phyloP scores from a whole-genome alignment of 2,797 vertebrate genomes.

The Hozukius guyotensis region DNA sequence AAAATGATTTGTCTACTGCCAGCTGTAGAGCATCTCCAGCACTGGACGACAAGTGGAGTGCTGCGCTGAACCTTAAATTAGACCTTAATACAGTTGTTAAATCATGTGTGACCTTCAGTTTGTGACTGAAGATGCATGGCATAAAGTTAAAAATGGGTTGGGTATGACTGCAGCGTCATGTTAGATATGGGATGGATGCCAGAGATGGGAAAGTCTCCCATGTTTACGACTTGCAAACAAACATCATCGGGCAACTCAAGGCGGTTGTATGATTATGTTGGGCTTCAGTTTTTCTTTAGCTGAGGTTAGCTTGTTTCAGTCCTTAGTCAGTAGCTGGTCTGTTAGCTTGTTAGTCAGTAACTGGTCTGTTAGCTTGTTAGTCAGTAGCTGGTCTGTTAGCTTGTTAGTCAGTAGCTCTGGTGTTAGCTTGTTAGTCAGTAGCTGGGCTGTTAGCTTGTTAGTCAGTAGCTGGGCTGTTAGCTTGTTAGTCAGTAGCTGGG shows the following conservation, averaged over 20 bases:
- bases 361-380: too few species aligned
- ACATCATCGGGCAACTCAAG: not conserved
- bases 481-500: too few species aligned
- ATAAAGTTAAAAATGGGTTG: not conserved
- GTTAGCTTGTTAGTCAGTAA: too few species aligned
- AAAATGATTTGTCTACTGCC: slow-evolving; percentile 7
- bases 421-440: too few species aligned
- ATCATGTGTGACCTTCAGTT: not conserved
- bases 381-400: too few species aligned
- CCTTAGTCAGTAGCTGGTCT: not conserved
- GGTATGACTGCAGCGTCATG: not conserved
- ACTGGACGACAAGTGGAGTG: not conserved
- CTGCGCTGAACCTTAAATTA: slow-evolving; percentile 2
- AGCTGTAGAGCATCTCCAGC: slow-evolving; percentile 4
- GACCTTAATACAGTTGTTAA: not conserved
- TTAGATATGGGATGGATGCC: not conserved
- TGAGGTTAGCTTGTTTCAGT: too few species aligned
- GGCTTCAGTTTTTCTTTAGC: too few species aligned
- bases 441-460: too few species aligned
- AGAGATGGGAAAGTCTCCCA: not conserved
- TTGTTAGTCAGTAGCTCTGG: too few species aligned
- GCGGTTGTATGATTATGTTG: not conserved
- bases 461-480: too few species aligned
- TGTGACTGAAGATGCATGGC: not conserved
- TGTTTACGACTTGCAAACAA: not conserved